These are phyloP conservation scores for Galbula dea DNA, from an alignment of 2,113 vertebrate genomes.

Conservation along the genomic window DNA sequence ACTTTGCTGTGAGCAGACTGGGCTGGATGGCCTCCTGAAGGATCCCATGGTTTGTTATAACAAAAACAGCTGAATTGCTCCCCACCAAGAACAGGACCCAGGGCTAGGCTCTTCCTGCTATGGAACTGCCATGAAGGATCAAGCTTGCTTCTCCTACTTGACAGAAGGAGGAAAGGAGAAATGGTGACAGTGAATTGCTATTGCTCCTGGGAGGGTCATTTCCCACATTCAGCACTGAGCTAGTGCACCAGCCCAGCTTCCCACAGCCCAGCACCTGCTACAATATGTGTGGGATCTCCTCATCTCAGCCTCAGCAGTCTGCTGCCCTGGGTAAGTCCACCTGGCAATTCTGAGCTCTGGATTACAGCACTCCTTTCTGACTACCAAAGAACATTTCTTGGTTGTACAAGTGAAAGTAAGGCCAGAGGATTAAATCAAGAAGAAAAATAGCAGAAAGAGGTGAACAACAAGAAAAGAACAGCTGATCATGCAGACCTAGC, in stretches of 20 bases:
- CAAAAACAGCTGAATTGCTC: not conserved
- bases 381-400: not conserved
- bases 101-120: not conserved
- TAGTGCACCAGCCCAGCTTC: not conserved
- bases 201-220: not conserved
- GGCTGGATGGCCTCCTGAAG: not conserved
- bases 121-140: not conserved
- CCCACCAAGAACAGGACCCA: not conserved
- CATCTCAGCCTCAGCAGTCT: not conserved
- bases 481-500: not conserved
- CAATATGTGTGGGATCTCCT: not conserved
- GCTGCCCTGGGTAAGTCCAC: not conserved
- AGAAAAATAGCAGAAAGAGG: not conserved
- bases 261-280: not conserved
- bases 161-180: not conserved
- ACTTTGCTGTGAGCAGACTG: not conserved
- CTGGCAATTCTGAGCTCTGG: not conserved
- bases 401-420: not conserved
- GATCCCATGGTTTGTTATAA: fast-evolving
- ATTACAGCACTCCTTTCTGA: not conserved
- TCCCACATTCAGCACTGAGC: not conserved
- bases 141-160: not conserved
- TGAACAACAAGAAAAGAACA: not conserved
- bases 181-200: not conserved
- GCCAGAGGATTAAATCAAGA: not conserved